Conservation (phyloP, 2,113 vertebrate genomes). For the Hiodon alosoides region DNA sequence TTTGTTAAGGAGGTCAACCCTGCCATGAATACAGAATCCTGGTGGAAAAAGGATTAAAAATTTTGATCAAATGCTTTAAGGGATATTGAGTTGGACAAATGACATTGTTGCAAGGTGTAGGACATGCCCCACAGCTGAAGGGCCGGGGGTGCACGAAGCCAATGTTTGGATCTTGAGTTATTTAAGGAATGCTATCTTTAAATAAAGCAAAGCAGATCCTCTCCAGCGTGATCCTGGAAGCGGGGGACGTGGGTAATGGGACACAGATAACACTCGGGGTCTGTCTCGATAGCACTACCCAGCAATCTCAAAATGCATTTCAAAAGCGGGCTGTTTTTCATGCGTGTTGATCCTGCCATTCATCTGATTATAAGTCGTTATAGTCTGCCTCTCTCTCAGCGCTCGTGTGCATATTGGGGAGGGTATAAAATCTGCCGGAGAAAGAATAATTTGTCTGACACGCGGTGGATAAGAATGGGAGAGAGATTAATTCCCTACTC, state of each 20-base stretch:
- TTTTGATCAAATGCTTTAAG: background rate
- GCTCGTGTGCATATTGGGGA: background rate
- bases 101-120: too few species aligned
- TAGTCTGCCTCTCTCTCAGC: constrained; percentile 39
- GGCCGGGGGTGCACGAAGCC: background rate
- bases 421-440: constrained; percentile 12
- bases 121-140: background rate
- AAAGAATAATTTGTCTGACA: constrained; percentile 11
- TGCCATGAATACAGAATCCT: background rate
- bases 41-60: background rate
- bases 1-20: background rate
- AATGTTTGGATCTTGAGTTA: too few species aligned
- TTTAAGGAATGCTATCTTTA: background rate
- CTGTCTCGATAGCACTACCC: background rate
- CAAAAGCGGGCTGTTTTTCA: constrained; percentile 32
- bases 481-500: background rate
- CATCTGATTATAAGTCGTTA: constrained; percentile 45
- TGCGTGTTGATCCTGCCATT: constrained; percentile 52
- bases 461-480: constrained; percentile 5
- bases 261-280: background rate
- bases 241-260: background rate
- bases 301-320: background rate
- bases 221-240: background rate
- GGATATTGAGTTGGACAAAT: too few species aligned
- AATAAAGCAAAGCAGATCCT: constrained; percentile 12